These are phyloP conservation scores for Circaetus gallicus DNA, from an alignment of 2,113 vertebrate genomes.

Conservation along the genomic window DNA sequence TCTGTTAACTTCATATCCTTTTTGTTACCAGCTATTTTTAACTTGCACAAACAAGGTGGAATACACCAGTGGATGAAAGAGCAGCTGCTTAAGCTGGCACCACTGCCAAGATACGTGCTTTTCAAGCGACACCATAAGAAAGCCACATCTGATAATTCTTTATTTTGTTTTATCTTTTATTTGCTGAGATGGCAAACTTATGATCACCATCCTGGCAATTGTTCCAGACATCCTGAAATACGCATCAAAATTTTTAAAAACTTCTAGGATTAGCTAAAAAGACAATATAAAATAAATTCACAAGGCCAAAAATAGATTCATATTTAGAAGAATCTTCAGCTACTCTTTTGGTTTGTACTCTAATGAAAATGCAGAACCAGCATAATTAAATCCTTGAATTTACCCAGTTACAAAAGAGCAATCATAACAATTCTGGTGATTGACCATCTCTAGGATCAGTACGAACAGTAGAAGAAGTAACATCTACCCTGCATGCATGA, in stretches of 20 bases:
- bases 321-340: not conserved
- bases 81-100: not conserved
- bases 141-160: not conserved
- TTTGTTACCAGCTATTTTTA: not conserved
- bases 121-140: not conserved
- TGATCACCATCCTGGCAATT: not conserved
- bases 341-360: not conserved
- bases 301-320: not conserved
- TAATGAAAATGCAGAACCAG: not conserved
- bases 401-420: not conserved
- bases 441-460: not conserved
- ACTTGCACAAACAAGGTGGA: not conserved
- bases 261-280: not conserved
- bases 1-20: not conserved
- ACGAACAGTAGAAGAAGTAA: not conserved
- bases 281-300: not conserved
- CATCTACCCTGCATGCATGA: fast-evolving
- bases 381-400: not conserved
- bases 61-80: not conserved
- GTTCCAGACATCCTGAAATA: not conserved
- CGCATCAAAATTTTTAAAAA: not conserved
- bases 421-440: not conserved
- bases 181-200: not conserved
- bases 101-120: not conserved
- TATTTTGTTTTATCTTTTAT: not conserved